Evolutionary conservation across 2,797 vertebrate species (phyloP), one percentile per base, ranked within the genome.

Genomic region (Enteromius radiatus): DNA sequence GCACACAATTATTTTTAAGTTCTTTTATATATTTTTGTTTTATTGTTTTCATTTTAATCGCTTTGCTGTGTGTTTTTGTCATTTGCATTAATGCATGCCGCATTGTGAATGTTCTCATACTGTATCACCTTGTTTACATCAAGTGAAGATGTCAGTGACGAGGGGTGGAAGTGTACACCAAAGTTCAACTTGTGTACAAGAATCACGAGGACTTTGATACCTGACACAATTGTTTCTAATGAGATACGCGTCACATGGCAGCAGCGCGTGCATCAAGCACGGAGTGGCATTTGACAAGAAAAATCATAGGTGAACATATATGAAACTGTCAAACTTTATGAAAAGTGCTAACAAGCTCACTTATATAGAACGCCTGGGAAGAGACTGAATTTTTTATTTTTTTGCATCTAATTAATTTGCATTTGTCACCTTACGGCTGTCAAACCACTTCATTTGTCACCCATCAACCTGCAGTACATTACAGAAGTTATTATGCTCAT

Each of bases 321-420:
- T 8, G 3, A 6, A 78, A 8, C 10, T 63, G 75, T 63, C 56
- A 76, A 23, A 49, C 19, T 47, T 23, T 23, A 67, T 52, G 43
- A 65, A 38, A 36, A 77, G 63, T 21, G 21, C 43, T 67, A 78
- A 67, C 28, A 64, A 78, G 45, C 61, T 52, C 5, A 43, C 26
- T 28, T 65, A 23, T 36, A 23, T 49, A 23, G 28, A n/a, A 78
- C 75, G n/a, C 19, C 43, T n/a, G 26, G 3, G 15, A 26, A n/a
- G 11, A 33, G 5, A 31, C 38, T 8, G 11, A 4, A 28, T 28
- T 26, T 2, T 49, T 45, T 47, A 1, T 10, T 49, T 17, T 63
- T 49, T 76, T 43, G 15, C 15, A 43, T 21, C 36, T 43, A 43
- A 28, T 61, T 75, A 26, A 75, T 59, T 59, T 59, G 49, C 12